Conservation (phyloP, 2,797 vertebrate genomes). For the Petrocephalus sullivani region DNA sequence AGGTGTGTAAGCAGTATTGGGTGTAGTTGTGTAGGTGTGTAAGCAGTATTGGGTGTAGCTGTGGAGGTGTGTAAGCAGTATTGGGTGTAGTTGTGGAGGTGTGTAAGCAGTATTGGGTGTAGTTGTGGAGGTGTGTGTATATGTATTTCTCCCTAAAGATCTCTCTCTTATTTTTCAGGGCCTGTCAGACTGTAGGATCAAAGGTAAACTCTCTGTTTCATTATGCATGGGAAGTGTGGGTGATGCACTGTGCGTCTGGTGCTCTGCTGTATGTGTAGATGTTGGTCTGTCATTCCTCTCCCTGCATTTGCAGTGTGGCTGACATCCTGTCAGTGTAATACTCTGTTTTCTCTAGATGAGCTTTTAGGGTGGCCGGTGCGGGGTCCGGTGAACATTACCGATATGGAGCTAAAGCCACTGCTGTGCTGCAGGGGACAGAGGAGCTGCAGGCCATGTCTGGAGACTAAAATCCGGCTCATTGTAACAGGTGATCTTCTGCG, state of each 20-base stretch:
- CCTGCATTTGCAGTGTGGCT: conserved; percentile 40
- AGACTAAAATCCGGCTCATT: conserved; percentile 51
- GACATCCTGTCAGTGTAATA: background rate
- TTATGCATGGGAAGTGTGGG: background rate
- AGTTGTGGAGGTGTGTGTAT: background rate
- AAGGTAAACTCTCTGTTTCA: conserved; percentile 1
- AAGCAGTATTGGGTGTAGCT: too few relatives aligned
- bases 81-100: background rate
- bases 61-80: too few relatives aligned
- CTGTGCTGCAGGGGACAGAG: conserved; percentile 52
- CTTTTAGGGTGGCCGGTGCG: background rate
- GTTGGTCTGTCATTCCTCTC: conserved; percentile 35
- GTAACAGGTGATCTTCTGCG: conserved; percentile 32
- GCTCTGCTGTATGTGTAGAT: background rate
- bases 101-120: background rate
- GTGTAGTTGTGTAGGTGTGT: too few relatives aligned
- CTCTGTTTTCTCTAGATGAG: conserved; percentile 15
- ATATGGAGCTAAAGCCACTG: conserved; percentile 51
- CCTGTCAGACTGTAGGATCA: conserved; percentile 18
- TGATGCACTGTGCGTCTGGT: background rate
- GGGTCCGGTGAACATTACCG: conserved; percentile 27
- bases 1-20: too few relatives aligned
- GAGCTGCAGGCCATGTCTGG: conserved; percentile 66
- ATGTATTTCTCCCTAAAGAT: background rate
- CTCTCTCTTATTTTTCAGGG: conserved; percentile 18